phyloP scores from a whole-genome alignment of 2,888 invertebrate species.

The Melinaea menophilus region DNA sequence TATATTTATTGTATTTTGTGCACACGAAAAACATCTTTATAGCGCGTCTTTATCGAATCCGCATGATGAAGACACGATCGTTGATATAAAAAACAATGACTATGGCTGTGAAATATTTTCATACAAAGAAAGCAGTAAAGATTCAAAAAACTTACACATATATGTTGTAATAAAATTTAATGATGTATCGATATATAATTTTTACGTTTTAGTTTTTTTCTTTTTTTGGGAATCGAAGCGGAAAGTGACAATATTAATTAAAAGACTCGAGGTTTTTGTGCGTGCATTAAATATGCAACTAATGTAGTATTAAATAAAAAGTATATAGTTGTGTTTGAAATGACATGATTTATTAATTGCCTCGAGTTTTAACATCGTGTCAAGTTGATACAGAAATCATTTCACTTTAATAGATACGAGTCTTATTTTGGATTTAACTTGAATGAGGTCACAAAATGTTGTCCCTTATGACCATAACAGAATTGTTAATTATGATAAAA shows the following conservation, averaged over 20 bases:
- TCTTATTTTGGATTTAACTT: not conserved
- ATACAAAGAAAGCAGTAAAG: constrained; percentile 3
- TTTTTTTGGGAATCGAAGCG: not conserved
- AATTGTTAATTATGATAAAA: not conserved
- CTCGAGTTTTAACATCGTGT: not conserved
- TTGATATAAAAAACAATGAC: constrained; percentile 25
- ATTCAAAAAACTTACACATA: constrained; percentile 11
- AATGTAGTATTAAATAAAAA: not conserved
- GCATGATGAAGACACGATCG: constrained; percentile 19
- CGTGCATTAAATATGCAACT: not conserved
- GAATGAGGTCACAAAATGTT: not conserved
- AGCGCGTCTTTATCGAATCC: constrained; percentile 16
- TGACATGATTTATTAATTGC: constrained; percentile 5
- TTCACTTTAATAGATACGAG: constrained; percentile 3
- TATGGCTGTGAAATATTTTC: constrained; percentile 14
- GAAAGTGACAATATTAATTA: not conserved
- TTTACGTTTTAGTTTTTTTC: not conserved
- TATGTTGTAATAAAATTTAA: constrained; percentile 5
- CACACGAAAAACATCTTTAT: constrained; percentile 28
- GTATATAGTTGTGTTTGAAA: not conserved
- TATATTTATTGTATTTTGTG: constrained; percentile 21
- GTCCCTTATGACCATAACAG: not conserved
- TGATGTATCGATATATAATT: not conserved
- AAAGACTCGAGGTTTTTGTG: not conserved
- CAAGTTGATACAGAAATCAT: constrained; percentile 3